phyloP scores from a whole-genome alignment of 1,140 invertebrate genomes.

The Lepidurus arcticus region DNA sequence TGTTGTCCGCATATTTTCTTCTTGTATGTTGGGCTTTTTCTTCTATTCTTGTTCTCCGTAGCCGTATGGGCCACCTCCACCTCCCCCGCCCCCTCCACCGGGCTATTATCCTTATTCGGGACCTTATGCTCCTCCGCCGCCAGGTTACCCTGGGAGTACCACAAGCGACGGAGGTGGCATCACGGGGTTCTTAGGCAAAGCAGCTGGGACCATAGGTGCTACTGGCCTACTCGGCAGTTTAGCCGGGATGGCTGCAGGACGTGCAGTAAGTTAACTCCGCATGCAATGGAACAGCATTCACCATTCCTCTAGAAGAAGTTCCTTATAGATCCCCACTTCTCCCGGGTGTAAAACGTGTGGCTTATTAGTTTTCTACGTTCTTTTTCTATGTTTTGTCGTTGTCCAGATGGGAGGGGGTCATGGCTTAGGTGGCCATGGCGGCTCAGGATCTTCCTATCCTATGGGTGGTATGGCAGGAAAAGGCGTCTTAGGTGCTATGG shows the following conservation, averaged over 20 bases:
- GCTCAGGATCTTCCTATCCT: conserved; percentile 12
- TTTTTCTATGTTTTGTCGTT: conserved; percentile 24
- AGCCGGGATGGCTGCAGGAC: conserved; percentile 8
- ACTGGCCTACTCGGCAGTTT: conserved; percentile 28
- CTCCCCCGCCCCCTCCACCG: conserved; percentile 25
- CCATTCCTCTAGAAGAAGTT: neutral
- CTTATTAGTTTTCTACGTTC: conserved; percentile 26
- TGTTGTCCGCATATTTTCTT: neutral
- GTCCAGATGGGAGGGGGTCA: conserved; percentile 32
- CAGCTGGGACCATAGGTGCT: conserved; percentile 29
- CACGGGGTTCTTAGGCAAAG: conserved; percentile 28
- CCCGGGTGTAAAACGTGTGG: neutral
- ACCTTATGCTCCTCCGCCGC: neutral
- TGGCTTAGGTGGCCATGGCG: conserved; percentile 33
- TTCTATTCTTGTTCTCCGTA: neutral
- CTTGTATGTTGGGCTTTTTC: neutral
- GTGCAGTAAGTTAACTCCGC: neutral
- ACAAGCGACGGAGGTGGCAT: neutral
- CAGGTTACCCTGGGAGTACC: neutral
- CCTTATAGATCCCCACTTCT: neutral
- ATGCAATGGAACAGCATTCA: neutral
- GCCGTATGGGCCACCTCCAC: conserved; percentile 24
- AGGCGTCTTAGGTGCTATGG: conserved; percentile 39
- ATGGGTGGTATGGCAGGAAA: conserved; percentile 33
- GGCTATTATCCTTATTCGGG: conserved; percentile 32